A percentile compares a stretch with the other conserved stretches of the same genome.
These are phyloP conservation scores for Laodelphax striatellus DNA, from an alignment of 1,140 invertebrate species.

Conservation along the genomic window DNA sequence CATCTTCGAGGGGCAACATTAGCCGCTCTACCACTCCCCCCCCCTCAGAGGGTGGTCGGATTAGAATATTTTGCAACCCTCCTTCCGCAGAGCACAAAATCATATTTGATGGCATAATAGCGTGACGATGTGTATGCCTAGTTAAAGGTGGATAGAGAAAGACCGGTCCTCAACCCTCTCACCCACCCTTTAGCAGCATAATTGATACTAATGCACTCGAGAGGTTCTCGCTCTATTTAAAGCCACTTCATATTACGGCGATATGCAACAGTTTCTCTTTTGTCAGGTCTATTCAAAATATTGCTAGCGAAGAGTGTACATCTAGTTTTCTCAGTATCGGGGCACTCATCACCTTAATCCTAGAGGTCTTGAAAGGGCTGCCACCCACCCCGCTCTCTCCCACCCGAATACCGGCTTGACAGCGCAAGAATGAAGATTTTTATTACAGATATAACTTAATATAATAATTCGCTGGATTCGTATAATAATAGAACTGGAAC, in stretches of 20 bases:
- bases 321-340: too few relatives aligned
- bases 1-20: background rate
- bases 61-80: background rate
- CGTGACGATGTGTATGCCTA: background rate
- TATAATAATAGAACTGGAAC: too few relatives aligned
- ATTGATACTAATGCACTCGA: background rate
- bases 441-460: too few relatives aligned
- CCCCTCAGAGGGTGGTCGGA: background rate
- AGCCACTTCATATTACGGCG: slow-evolving; percentile 1
- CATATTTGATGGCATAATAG: background rate
- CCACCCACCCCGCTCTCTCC: too few relatives aligned
- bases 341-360: too few relatives aligned
- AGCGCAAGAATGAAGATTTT: too few relatives aligned
- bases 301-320: too few relatives aligned
- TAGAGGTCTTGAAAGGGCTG: too few relatives aligned
- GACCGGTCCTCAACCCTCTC: background rate
- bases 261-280: slow-evolving; percentile 3
- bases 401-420: too few relatives aligned
- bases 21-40: too few relatives aligned
- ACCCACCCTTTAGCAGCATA: background rate
- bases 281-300: background rate
- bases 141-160: background rate
- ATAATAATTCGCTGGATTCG: too few relatives aligned
- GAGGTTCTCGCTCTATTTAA: background rate
- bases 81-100: background rate